Base-by-base conservation (phyloP, 2,888 invertebrate genomes). In the Tigriopus californicus region DNA sequence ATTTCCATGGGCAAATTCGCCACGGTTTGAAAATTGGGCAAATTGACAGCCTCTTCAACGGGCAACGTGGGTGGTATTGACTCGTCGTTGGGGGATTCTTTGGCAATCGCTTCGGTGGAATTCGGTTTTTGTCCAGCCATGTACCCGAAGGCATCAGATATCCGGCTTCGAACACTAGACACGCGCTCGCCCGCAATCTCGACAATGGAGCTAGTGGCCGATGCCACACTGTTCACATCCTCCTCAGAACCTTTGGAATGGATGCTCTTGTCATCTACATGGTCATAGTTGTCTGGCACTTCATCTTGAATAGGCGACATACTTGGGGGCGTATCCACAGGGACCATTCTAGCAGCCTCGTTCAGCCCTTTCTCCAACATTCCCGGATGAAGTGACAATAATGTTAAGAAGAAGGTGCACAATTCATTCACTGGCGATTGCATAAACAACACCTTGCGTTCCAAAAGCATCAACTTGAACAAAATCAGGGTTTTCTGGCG, bases 401-500 rank as follows among this genome's bases (percentile, higher is more conserved):
- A 76, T 6, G 92, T 84, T 58, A 98, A 74, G 65, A 97, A 80
- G 5, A 85, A 80, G 8, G 84, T 80, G 65, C 94, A 92, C 64
- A 97, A 75, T 18, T 58, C 58, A 11, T 62, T 89, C 84, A 94
- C 95, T 1, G 95, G 94, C 20, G 91, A 84, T 60, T 90, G 87
- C 72, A 86, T 89, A 69, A 95, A 87, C 58, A 98, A 79, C 47
- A 95, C 83, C 70, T 85, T 79, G 65, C 84, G 81, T 68, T 95
- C 88, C 61, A 98, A 75, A 53, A 98, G 74, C 60, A 97, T 73
- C 60, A 97, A 74, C 73, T 98, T 98, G 70, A 95, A 94, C 51
- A 98, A 73, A 61, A 94, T 74, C 57, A 98, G 73, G 42, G 87
- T 83, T 75, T 94, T 92, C 70, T 95, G 94, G 62, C 85, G 81